These are phyloP conservation scores for Eupsilia transversa DNA, from an alignment of 2,888 invertebrate species.

Conservation along the genomic window DNA sequence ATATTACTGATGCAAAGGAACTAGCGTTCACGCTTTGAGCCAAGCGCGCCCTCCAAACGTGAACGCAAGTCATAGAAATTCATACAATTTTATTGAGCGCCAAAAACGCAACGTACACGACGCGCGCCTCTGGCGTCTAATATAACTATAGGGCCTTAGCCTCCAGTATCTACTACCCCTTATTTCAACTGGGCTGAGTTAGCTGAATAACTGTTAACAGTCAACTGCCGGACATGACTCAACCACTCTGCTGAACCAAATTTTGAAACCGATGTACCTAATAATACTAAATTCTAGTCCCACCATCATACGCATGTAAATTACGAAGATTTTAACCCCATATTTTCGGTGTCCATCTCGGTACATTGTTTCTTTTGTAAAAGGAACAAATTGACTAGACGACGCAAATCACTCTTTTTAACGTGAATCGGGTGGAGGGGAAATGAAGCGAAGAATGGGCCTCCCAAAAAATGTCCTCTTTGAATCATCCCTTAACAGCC, in stretches of 20 bases:
- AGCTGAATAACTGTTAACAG: neutral
- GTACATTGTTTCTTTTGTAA: constrained; percentile 43
- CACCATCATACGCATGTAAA: neutral
- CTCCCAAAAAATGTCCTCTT: constrained; percentile 68
- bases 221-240: neutral
- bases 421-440: constrained; percentile 61
- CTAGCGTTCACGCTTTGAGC: too few relatives aligned
- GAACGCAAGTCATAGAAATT: too few relatives aligned
- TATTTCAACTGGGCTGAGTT: neutral
- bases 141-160: too few relatives aligned
- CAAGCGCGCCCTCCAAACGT: too few relatives aligned
- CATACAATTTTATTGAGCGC: too few relatives aligned
- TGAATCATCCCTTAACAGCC: constrained; percentile 68
- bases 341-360: constrained; percentile 26
- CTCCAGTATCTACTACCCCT: too few relatives aligned
- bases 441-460: constrained; percentile 72
- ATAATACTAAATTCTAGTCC: neutral
- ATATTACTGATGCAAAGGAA: too few relatives aligned
- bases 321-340: neutral
- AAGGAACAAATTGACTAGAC: constrained; percentile 70
- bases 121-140: too few relatives aligned
- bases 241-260: neutral
- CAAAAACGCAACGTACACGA: too few relatives aligned
- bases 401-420: constrained; percentile 70
- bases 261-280: neutral